These are phyloP conservation scores for Pseudorasbora parva DNA, from an alignment of 2,113 vertebrate genomes.

Conservation along the genomic window DNA sequence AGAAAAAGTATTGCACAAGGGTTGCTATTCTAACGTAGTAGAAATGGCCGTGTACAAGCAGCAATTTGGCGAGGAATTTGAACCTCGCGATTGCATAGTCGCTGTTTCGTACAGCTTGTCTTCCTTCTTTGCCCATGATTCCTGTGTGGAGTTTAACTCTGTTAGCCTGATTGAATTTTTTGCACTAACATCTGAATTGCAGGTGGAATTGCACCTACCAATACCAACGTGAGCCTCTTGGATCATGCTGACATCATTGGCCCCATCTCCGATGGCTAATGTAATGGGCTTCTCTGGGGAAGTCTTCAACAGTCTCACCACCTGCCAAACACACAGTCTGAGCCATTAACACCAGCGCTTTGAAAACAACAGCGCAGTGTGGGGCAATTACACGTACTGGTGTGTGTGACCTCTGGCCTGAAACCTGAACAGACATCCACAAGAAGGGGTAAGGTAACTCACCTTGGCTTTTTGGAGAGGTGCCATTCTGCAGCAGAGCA, in stretches of 20 bases:
- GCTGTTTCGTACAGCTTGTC: slow-evolving; percentile 97
- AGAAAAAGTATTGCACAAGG: slow-evolving; percentile 99
- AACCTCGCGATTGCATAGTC: slow-evolving; percentile 99
- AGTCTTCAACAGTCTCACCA: slow-evolving; percentile 92
- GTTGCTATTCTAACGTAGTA: slow-evolving; percentile 99
- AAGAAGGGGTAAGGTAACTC: slow-evolving; percentile 42
- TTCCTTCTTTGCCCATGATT: slow-evolving; percentile 98
- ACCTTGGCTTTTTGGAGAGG: slow-evolving; percentile 98
- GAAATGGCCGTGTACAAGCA: slow-evolving; percentile 98
- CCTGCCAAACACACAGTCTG: slow-evolving; percentile 73
- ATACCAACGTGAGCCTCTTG: slow-evolving; percentile 97
- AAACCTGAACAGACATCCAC: neutral
- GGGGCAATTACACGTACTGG: slow-evolving; percentile 13
- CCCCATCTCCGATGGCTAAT: slow-evolving; percentile 91
- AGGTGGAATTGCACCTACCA: slow-evolving; percentile 75
- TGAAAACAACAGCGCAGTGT: neutral
- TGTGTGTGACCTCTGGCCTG: slow-evolving; percentile 6
- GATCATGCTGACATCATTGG: slow-evolving; percentile 99
- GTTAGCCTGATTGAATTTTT: neutral
- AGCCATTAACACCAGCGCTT: neutral
- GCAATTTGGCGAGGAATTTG: slow-evolving; percentile 94
- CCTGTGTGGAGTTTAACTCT: slow-evolving; percentile 73
- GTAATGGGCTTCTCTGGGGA: slow-evolving; percentile 97
- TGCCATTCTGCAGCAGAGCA: slow-evolving; percentile 97
- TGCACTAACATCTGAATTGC: neutral